Evolutionary conservation across 2,113 vertebrate species (phyloP).

Genomic region (Labrus mixtus): DNA sequence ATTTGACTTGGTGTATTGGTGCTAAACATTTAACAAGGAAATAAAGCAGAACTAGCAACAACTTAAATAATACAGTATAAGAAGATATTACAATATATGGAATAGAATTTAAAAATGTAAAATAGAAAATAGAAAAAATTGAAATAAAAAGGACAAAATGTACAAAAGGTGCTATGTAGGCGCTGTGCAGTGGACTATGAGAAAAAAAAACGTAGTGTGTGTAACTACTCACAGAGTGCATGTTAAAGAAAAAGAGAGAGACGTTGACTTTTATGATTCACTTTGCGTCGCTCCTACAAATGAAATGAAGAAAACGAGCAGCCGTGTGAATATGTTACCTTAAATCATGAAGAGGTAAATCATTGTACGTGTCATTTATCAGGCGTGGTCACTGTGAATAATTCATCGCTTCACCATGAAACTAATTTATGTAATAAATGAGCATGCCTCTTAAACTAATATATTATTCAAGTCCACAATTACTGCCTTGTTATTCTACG

Average conservation of each 20-base stretch:
- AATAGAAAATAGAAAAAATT: too few relatives aligned
- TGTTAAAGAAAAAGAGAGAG: background rate
- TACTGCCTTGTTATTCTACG: background rate
- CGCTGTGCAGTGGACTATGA: too few relatives aligned
- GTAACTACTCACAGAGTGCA: too few relatives aligned
- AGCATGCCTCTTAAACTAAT: conserved; percentile 6
- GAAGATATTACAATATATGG: too few relatives aligned
- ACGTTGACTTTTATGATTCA: background rate
- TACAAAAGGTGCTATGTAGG: too few relatives aligned
- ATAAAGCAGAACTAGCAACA: too few relatives aligned
- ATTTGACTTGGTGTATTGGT: too few relatives aligned
- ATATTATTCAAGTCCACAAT: conserved; percentile 19
- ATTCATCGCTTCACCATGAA: conserved; percentile 14
- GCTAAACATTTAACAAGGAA: too few relatives aligned
- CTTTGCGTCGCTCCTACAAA: background rate
- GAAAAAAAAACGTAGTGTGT: too few relatives aligned
- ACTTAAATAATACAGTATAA: too few relatives aligned
- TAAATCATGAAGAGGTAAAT: conserved; percentile 22
- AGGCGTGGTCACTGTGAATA: background rate
- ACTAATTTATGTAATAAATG: conserved; percentile 16
- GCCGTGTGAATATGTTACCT: conserved; percentile 20
- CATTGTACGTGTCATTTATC: conserved; percentile 6
- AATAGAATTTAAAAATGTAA: too few relatives aligned
- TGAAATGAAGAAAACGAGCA: background rate
- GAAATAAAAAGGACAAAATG: too few relatives aligned